Evolutionary conservation across 1,140 invertebrate genomes (phyloP).

Genomic region (Hypsibius dujardini): DNA sequence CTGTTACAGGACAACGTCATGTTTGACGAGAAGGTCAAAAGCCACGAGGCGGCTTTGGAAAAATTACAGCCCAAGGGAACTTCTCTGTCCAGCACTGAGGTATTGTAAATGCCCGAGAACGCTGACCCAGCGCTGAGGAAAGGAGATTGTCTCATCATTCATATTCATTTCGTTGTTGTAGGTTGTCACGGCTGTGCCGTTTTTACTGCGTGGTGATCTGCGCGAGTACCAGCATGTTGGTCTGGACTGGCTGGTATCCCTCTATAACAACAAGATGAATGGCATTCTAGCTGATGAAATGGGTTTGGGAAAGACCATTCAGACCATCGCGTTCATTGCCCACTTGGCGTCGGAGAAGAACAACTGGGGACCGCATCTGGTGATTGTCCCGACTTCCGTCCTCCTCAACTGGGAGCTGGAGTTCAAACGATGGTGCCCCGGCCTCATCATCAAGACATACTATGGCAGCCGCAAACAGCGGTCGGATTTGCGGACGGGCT

Average conservation of each 20-base stretch:
- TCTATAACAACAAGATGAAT: constrained; percentile 91
- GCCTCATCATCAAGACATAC: constrained; percentile 96
- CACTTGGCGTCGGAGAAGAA: constrained; percentile 87
- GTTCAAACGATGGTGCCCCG: constrained; percentile 99
- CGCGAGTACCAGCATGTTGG: constrained; percentile 98
- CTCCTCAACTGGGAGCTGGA: constrained; percentile 99
- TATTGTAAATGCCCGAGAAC: constrained; percentile 23
- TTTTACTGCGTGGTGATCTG: constrained; percentile 71
- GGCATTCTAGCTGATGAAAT: constrained; percentile 59
- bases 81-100: constrained; percentile 72
- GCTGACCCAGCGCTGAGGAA: no score
- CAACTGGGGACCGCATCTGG: constrained; percentile 94
- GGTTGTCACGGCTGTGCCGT: constrained; percentile 83
- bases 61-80: constrained; percentile 95
- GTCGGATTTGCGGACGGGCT: constrained; percentile 77
- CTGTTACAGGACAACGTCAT: constrained; percentile 19
- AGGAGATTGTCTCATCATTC: no score
- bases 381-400: constrained; percentile 98
- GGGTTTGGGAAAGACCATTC: constrained; percentile 88
- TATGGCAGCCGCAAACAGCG: constrained; percentile 93
- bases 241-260: constrained; percentile 92
- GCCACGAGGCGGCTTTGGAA: constrained; percentile 81
- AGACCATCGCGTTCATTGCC: constrained; percentile 90
- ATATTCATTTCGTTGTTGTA: constrained; percentile 28
- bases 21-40: constrained; percentile 41